Evolutionary conservation across 2,888 invertebrate genomes (phyloP), one percentile per base, ranked within the genome.

Genomic region (Leucophenga montana): DNA sequence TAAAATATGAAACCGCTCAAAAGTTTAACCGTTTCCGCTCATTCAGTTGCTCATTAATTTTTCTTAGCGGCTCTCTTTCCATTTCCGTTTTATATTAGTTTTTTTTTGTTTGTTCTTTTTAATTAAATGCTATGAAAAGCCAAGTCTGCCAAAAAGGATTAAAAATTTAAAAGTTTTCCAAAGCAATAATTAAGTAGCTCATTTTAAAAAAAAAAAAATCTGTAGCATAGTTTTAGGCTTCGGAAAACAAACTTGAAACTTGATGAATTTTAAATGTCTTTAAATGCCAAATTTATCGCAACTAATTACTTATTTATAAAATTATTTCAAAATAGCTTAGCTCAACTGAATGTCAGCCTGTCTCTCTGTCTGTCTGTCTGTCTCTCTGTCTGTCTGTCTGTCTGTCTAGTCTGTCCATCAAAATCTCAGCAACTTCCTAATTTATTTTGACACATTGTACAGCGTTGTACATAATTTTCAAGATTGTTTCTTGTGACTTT

Each of bases 1-100:
- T 39, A 48, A 48, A 62, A 9, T 14, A 4, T 48, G 53, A 27
- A 66, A 31, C 31, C 66, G 66, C 11, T 67, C 18, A 74, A 84
- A 81, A 84, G 83, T 76, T 82, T 78, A 82, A 78, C 84, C 81
- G 84, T 75, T 82, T 83, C 72, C 73, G 20, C 16, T 78, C 75
- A 66, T 74, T 80, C 72, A 72, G 48, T 67, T 72, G 82, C 78
- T 73, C 73, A 77, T 2, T 4, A 27, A 3, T 27, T 27, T 27
- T 27, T 27, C 27, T 27, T 27, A 4, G 3, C 27, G 3, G 27
- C 27, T 27, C 27, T 27, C 4, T 4, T 27, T 2, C 27, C 27
- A 27, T 4, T 27, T 27, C 4, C 27, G 27, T 3, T 27, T 27
- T 27, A 27, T 27, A 27, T 27, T 3, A 3, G 27, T 27, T 27